phyloP scores from a whole-genome alignment of 1,140 invertebrate species.

The Periplaneta americana region DNA sequence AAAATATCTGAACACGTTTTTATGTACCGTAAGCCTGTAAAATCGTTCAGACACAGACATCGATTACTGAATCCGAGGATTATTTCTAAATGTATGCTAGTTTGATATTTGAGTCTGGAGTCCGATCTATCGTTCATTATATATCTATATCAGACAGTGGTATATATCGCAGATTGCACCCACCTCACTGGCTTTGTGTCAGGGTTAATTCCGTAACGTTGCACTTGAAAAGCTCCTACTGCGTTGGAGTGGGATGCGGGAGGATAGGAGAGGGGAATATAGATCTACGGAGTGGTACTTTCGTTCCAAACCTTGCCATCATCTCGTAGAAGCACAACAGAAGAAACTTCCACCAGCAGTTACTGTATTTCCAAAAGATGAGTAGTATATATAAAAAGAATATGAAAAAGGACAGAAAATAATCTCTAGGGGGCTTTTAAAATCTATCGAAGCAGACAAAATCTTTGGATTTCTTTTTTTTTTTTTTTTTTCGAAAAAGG shows the following conservation, averaged over 20 bases:
- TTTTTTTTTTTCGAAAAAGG: background rate
- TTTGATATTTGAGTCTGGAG: background rate
- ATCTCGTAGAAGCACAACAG: background rate
- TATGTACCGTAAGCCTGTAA: too few relatives aligned
- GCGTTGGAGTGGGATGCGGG: background rate
- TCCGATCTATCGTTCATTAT: background rate
- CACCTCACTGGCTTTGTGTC: background rate
- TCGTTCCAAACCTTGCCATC: background rate
- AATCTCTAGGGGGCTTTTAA: constrained; percentile 3
- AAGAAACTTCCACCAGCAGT: background rate
- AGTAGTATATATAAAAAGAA: background rate
- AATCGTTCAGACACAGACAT: background rate
- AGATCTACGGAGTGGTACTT: background rate
- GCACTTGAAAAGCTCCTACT: background rate
- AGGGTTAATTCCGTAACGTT: constrained; percentile 1
- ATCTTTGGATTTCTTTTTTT: background rate
- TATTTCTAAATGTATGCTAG: background rate
- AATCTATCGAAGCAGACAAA: constrained; percentile 6
- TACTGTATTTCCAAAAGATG: constrained; percentile 7
- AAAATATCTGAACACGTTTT: too few relatives aligned
- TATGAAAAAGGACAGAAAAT: background rate
- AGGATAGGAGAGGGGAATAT: background rate
- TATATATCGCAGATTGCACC: background rate
- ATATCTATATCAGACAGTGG: background rate
- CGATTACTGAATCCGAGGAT: background rate